phyloP scores from a whole-genome alignment of 2,888 invertebrate genomes.

The Hololepta plana region DNA sequence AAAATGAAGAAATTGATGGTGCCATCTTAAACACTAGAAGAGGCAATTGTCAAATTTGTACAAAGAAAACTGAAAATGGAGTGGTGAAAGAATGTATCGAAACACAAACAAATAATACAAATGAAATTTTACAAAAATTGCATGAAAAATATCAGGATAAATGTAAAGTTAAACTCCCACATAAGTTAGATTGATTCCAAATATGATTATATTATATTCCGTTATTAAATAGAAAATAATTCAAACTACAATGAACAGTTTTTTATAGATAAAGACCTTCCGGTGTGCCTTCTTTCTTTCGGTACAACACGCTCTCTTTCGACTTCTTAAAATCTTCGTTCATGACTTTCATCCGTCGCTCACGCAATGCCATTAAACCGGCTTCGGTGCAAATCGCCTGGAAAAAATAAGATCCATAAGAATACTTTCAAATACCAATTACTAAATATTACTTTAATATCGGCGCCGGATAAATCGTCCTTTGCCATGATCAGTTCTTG shows the following conservation, averaged over 20 bases:
- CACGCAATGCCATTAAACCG: conserved; percentile 91
- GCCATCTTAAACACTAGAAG: conserved; percentile 8
- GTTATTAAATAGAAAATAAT: conserved; percentile 7
- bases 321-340: conserved; percentile 99
- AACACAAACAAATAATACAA: conserved; percentile 7
- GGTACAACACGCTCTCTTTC: conserved; percentile 95
- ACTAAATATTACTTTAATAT: conserved; percentile 53
- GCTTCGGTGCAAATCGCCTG: conserved; percentile 99
- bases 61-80: conserved; percentile 2
- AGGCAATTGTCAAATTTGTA: conserved; percentile 15
- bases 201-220: conserved; percentile 12
- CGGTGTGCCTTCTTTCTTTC: conserved; percentile 98
- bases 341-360: conserved; percentile 98
- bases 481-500: conserved; percentile 97
- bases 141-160: conserved; percentile 11
- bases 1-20: conserved; percentile 4
- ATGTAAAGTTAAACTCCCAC: conserved; percentile 6
- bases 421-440: conserved; percentile 2
- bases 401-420: conserved; percentile 14
- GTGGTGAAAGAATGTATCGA: neutral
- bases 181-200: conserved; percentile 13
- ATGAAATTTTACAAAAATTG: conserved; percentile 14
- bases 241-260: conserved; percentile 4
- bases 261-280: conserved; percentile 92
- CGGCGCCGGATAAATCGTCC: conserved; percentile 96